phyloP scores from a whole-genome alignment of 2,888 invertebrate genomes.

The Stenotaenia linearis region DNA sequence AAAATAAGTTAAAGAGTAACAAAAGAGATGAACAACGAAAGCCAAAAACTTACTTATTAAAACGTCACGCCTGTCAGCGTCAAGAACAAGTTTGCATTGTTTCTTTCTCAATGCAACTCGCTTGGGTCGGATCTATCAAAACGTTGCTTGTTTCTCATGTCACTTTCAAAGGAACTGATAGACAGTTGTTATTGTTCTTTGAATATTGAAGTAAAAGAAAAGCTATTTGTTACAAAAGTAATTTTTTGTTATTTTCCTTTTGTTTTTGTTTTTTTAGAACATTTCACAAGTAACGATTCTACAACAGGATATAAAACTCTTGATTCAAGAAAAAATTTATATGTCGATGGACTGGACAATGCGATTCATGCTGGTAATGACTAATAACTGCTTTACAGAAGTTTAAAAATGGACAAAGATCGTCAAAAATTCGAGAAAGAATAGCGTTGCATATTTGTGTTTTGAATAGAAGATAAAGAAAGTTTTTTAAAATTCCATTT shows the following conservation, averaged over 20 bases:
- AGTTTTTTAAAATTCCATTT: too few relatives aligned
- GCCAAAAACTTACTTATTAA: constrained; percentile 17
- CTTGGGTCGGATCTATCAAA: constrained; percentile 17
- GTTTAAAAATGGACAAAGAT: too few relatives aligned
- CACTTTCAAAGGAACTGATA: not conserved
- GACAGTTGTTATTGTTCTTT: not conserved
- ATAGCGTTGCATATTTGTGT: not conserved
- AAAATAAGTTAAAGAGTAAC: constrained; percentile 16
- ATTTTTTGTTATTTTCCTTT: not conserved
- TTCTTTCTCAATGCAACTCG: not conserved
- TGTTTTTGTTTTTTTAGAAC: constrained; percentile 31
- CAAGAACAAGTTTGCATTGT: constrained; percentile 1
- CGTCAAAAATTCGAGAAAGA: not conserved
- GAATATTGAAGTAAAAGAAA: not conserved
- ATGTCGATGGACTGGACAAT: constrained; percentile 24
- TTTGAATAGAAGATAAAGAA: too few relatives aligned
- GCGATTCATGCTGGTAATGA: constrained; percentile 32
- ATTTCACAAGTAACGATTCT: constrained; percentile 35
- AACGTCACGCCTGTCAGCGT: constrained; percentile 8
- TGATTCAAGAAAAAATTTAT: constrained; percentile 35
- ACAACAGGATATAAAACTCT: constrained; percentile 33
- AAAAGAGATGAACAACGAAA: constrained; percentile 1
- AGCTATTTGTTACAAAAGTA: not conserved
- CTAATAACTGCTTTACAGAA: not conserved
- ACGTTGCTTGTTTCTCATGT: not conserved